Percentiles rank a stretch among this genome's conserved stretches.
phyloP scores from a whole-genome alignment of 2,888 invertebrate species.

The Vannuccia rotundouncinata region DNA sequence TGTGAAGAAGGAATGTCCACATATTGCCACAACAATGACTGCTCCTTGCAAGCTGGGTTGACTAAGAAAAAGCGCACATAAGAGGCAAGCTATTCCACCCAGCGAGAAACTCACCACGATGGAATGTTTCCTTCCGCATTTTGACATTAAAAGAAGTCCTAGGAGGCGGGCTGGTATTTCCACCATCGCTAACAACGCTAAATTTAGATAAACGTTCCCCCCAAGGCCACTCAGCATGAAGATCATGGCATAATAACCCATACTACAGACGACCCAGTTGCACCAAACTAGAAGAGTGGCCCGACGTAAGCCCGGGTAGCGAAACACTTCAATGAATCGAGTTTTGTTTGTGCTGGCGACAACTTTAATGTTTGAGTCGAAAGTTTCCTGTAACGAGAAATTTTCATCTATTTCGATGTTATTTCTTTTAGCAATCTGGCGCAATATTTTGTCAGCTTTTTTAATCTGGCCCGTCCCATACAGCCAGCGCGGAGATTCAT shows the following conservation, averaged over 20 bases:
- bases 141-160: neutral
- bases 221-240: neutral
- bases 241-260: neutral
- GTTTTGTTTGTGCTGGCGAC: no score
- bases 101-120: neutral
- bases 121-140: neutral
- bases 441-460: slow-evolving; percentile 5
- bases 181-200: neutral
- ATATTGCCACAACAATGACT: neutral
- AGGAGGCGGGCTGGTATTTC: slow-evolving; percentile 28
- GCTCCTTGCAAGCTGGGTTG: neutral
- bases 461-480: neutral
- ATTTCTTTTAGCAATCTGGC: slow-evolving; percentile 3
- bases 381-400: neutral
- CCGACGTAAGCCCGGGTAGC: neutral
- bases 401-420: neutral
- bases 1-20: slow-evolving; percentile 13
- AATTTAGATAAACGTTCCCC: slow-evolving; percentile 16
- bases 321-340: neutral
- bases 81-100: slow-evolving; percentile 9
- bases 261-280: slow-evolving; percentile 1
- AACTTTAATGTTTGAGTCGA: neutral
- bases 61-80: neutral
- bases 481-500: slow-evolving; percentile 34
- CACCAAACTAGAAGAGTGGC: slow-evolving; percentile 22